phyloP scores from a whole-genome alignment of 2,888 invertebrate species.

The Drosophila paranaensis region DNA sequence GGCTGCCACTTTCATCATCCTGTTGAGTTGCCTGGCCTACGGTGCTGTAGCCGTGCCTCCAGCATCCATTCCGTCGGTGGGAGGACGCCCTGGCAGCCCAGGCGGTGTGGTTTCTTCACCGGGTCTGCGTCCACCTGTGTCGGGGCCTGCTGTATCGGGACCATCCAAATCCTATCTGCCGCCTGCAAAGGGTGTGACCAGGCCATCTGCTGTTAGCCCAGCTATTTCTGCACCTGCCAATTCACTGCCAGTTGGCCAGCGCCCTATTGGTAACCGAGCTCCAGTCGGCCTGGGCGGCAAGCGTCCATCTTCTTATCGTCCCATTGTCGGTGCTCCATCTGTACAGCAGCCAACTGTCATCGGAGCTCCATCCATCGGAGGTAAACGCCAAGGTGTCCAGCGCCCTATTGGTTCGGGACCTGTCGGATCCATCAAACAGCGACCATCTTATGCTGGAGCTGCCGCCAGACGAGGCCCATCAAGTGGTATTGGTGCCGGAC shows the following conservation, averaged over 20 bases:
- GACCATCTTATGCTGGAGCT: not conserved
- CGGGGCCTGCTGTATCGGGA: no score
- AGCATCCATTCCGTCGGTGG: not conserved
- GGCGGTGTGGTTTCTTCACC: not conserved
- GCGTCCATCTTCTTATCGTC: not conserved
- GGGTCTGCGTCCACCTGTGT: not conserved
- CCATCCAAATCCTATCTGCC: no score
- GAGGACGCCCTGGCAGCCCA: not conserved
- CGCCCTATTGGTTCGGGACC: not conserved
- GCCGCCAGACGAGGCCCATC: not conserved
- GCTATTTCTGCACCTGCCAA: not conserved
- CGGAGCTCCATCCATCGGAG: slow-evolving; percentile 2
- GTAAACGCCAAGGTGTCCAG: not conserved
- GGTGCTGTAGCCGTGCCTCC: not conserved
- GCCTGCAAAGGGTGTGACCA: not conserved
- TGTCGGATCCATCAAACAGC: not conserved
- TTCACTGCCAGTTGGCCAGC: not conserved
- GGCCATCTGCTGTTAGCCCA: not conserved
- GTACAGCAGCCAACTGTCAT: not conserved
- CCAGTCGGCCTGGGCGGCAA: not conserved
- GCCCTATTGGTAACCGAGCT: not conserved
- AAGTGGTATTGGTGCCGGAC: not conserved
- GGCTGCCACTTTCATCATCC: slow-evolving; percentile 9
- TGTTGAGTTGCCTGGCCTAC: slow-evolving; percentile 1
- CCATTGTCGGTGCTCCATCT: not conserved